Conservation (phyloP, 2,888 invertebrate species). For the Ectemnius cavifrons region DNA sequence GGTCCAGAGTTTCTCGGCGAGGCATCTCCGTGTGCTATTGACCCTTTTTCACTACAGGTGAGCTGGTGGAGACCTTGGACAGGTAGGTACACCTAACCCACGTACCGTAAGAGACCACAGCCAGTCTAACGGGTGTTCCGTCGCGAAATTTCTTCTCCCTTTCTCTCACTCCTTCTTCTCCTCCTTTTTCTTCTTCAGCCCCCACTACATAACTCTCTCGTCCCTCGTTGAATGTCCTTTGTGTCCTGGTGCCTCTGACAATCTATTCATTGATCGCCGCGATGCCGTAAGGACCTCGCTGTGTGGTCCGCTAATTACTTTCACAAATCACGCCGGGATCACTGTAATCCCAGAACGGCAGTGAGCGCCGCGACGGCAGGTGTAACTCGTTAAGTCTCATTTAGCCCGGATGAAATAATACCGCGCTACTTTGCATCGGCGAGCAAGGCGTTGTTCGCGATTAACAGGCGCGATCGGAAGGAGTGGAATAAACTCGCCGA, state of each 20-base stretch:
- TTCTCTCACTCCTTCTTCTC: not conserved
- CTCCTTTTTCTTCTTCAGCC: not conserved
- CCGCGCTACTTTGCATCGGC: not conserved
- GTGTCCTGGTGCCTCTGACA: too few species aligned
- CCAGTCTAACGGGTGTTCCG: slow-evolving; percentile 61
- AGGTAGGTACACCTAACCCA: slow-evolving; percentile 69
- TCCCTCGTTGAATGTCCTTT: too few species aligned
- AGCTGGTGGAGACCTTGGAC: slow-evolving; percentile 66
- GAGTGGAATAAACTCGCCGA: slow-evolving; percentile 7
- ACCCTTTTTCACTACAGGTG: slow-evolving; percentile 73
- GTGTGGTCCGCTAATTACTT: slow-evolving; percentile 9
- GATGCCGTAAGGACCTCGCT: not conserved
- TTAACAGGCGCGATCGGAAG: not conserved
- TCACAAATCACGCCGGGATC: slow-evolving; percentile 6
- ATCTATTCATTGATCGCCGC: too few species aligned
- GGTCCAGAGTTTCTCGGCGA: slow-evolving; percentile 63
- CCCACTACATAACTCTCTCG: not conserved
- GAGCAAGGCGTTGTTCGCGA: not conserved
- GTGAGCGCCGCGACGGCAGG: not conserved
- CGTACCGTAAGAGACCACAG: slow-evolving; percentile 61
- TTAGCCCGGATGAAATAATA: not conserved
- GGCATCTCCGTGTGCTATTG: slow-evolving; percentile 66
- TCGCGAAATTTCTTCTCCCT: slow-evolving; percentile 28
- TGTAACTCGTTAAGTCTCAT: slow-evolving; percentile 9
- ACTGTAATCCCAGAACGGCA: not conserved